Percentiles rank a stretch among this genome's conserved stretches.
These are phyloP conservation scores for Eubasilissa regina DNA, from an alignment of 1,140 invertebrate species.

Conservation along the genomic window DNA sequence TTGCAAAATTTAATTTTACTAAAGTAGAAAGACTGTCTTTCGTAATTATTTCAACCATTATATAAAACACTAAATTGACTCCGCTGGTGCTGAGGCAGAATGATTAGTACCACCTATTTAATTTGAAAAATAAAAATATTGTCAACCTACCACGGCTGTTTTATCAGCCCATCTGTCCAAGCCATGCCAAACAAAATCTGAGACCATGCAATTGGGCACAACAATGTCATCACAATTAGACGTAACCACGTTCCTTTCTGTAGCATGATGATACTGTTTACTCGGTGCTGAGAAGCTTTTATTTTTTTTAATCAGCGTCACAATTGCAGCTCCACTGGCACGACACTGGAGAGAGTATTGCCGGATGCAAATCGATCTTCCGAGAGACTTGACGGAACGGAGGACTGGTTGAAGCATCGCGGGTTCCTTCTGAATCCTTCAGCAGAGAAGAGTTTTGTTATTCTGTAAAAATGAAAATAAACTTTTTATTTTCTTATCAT, in stretches of 20 bases:
- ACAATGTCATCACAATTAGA: constrained; percentile 70
- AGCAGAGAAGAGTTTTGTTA: too few relatives aligned
- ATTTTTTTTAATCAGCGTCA: constrained; percentile 28
- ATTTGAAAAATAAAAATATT: background rate
- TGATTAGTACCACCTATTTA: background rate
- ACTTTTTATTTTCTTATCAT: too few relatives aligned
- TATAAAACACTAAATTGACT: too few relatives aligned
- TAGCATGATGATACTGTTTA: constrained; percentile 52
- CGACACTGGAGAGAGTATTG: constrained; percentile 32
- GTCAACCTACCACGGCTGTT: constrained; percentile 74
- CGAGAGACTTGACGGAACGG: constrained; percentile 7
- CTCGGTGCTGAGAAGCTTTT: constrained; percentile 19
- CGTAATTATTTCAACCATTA: too few relatives aligned
- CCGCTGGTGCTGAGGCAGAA: background rate
- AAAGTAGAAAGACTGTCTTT: too few relatives aligned
- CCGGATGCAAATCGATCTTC: constrained; percentile 34
- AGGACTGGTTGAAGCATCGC: constrained; percentile 50
- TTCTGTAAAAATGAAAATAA: too few relatives aligned
- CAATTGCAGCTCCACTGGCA: constrained; percentile 1
- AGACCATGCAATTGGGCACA: constrained; percentile 72
- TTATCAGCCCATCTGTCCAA: constrained; percentile 75
- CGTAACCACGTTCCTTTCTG: constrained; percentile 62
- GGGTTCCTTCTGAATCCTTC: background rate
- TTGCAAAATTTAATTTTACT: too few relatives aligned
- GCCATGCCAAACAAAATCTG: constrained; percentile 78